Conservation (phyloP, 2,797 vertebrate genomes). For the Heteromormyrus szaboi region DNA sequence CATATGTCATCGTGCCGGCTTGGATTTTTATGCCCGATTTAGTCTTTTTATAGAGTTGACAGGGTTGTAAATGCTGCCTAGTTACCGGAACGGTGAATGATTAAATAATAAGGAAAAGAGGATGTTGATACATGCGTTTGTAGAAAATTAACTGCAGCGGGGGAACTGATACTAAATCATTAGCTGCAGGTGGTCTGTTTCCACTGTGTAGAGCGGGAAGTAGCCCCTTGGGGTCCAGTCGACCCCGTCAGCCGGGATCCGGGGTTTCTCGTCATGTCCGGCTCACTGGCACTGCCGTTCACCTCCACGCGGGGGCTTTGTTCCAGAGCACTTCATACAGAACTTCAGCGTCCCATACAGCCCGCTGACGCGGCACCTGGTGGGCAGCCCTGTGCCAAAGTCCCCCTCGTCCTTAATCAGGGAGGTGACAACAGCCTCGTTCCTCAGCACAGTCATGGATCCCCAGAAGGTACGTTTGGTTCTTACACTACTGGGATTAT, state of each 20-base stretch:
- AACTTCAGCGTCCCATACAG: conserved; percentile 88
- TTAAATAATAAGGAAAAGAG: not conserved
- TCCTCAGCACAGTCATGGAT: conserved; percentile 69
- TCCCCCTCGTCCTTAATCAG: conserved; percentile 59
- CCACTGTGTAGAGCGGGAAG: not conserved
- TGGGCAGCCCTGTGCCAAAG: conserved; percentile 55
- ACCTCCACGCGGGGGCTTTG: not conserved
- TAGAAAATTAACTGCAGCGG: not conserved
- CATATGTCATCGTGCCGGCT: not conserved
- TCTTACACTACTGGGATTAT: not conserved
- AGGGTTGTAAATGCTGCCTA: not conserved
- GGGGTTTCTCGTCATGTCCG: not conserved
- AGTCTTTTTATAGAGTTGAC: not conserved
- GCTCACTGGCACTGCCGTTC: not conserved
- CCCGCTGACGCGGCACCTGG: conserved; percentile 79
- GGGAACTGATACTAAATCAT: not conserved
- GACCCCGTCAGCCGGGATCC: not conserved
- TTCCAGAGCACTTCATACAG: conserved; percentile 81
- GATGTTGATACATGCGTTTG: not conserved
- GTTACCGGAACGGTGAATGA: not conserved
- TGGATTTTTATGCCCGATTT: not conserved
- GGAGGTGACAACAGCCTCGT: conserved; percentile 79
- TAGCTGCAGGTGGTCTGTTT: not conserved
- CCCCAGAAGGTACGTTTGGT: conserved; percentile 59
- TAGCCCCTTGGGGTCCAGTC: not conserved